Base-by-base conservation (phyloP, 23 tunicate genomes). In the Trididemnum miniatum region DNA sequence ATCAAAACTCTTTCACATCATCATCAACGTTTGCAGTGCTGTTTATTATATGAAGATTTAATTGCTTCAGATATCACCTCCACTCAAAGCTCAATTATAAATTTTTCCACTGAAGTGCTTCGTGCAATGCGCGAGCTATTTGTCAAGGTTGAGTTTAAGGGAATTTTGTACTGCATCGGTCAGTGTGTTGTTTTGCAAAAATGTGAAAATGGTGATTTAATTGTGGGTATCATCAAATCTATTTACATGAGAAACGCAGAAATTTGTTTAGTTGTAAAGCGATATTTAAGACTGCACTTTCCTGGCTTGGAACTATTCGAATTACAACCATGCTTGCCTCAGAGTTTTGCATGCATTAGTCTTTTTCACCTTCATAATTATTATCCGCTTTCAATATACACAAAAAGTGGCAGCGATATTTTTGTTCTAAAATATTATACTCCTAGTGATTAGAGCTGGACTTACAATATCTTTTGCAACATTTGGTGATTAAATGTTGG, bases 21-120 rank as follows among this genome's bases (percentile, higher is more conserved):
- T 37, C 91, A 86, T 80, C 91, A 86, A 86, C 39, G 31, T 38
- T 54, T 52, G 65, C 64, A 78, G 31, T 4, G 27, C n/a, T 69
- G 26, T 69, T 69, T 69, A 44, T 44, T 44, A 44, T 7, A 15
- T 44, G 54, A 44, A 44, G 54, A 15, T 44, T 44, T 44, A 44
- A 44, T 44, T 44, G 54, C 54, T 44, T 44, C 54, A 9, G 54
- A 44, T 44, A 44, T 44, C 54, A 44, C 54, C 12, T 44, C 9
- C 54, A 15, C 12, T 44, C 54, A 44, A 44, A 44, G 54, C 54
- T 44, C 54, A 44, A 44, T 9, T 15, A 7, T 44, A 44, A 44
- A 9, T 44, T 44, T 44, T 44, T 44, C 54, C 15, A 44, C 54
- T 44, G 54, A 44, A 44, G 54, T 44, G 54, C 54, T 44, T 15